A percentile compares a stretch with the other conserved stretches of the same genome.
These are phyloP conservation scores for Brevimyrus niger DNA, from an alignment of 2,113 vertebrate species.

Conservation along the genomic window DNA sequence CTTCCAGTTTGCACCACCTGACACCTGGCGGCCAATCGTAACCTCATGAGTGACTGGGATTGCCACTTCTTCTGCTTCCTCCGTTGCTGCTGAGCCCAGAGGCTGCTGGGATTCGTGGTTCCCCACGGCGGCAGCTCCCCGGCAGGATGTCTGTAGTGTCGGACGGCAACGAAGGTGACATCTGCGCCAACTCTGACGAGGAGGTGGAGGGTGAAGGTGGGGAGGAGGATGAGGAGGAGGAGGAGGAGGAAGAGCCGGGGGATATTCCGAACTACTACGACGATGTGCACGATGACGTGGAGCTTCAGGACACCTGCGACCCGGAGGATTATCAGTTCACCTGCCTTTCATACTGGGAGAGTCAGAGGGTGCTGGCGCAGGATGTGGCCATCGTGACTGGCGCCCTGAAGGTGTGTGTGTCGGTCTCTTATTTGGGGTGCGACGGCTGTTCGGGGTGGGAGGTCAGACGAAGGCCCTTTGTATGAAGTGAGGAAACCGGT, in stretches of 20 bases:
- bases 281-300: slow-evolving; percentile 88
- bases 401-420: slow-evolving; percentile 80
- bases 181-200: slow-evolving; percentile 88
- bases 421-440: not conserved
- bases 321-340: slow-evolving; percentile 95
- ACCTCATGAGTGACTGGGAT: slow-evolving; percentile 69
- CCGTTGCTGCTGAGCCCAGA: slow-evolving; percentile 63
- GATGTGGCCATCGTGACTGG: slow-evolving; percentile 86
- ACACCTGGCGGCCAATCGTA: slow-evolving; percentile 26
- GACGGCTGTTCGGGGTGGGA: not conserved
- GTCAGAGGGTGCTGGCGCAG: slow-evolving; percentile 83
- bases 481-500: not conserved
- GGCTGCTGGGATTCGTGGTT: slow-evolving; percentile 44
- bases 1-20: not conserved
- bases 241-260: slow-evolving; percentile 68
- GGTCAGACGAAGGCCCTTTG: not conserved
- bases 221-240: slow-evolving; percentile 63
- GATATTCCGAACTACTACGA: slow-evolving; percentile 91
- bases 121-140: slow-evolving; percentile 30
- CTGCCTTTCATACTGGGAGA: slow-evolving; percentile 94
- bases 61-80: slow-evolving; percentile 70
- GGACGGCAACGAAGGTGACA: slow-evolving; percentile 98
- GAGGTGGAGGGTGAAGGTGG: slow-evolving; percentile 76
- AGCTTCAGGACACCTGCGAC: slow-evolving; percentile 90
- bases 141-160: slow-evolving; percentile 92